Base-by-base conservation (phyloP, 2,888 invertebrate genomes). In the Dichetophora obliterata region DNA sequence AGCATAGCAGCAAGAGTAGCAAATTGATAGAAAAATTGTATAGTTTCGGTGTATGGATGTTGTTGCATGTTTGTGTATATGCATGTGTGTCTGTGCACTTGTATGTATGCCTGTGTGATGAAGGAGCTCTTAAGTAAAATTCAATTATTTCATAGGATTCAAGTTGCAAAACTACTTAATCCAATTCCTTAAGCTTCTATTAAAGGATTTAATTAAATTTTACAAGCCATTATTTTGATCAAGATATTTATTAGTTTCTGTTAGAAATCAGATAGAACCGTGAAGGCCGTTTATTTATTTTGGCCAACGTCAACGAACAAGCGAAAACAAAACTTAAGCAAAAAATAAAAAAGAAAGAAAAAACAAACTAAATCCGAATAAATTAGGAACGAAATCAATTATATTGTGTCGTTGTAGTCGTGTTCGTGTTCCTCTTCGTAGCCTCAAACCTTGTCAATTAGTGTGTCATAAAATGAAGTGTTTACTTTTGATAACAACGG, bases 401-500 rank as follows among this genome's bases (percentile, higher is more conserved):
- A 54, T 19, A 24, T 63, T 54, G 27, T 76, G n/a, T n/a, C 27
- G 14, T 72, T 50, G 57, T 34, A 8, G 57, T 71, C 48, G 57
- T 73, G 19, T 52, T 65, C 37, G 65, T 74, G 48, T 52, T 34
- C 52, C n/a, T 22, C 27, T 27, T 24, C 57, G 57, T 24, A 59
- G 57, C 14, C 57, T 22, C 19, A 22, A 27, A 19, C 19, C 19
- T 54, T 14, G 19, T 59, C 57, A 27, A 24, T 22, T 59, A 22
- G 6, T 59, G 27, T 34, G 37, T 43, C 66, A 37, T 66, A 81
- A 80, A 69, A 88, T 88, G 89, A 87, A 86, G 84, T 87, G 85
- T 84, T 85, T 86, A 82, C 82, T 86, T 84, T 85, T 89, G 82
- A 83, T 86, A 83, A 82, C 85, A 85, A 86, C 84, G 82, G 82